Conservation (phyloP, 2,113 vertebrate genomes). For the Pontoporia blainvillei region DNA sequence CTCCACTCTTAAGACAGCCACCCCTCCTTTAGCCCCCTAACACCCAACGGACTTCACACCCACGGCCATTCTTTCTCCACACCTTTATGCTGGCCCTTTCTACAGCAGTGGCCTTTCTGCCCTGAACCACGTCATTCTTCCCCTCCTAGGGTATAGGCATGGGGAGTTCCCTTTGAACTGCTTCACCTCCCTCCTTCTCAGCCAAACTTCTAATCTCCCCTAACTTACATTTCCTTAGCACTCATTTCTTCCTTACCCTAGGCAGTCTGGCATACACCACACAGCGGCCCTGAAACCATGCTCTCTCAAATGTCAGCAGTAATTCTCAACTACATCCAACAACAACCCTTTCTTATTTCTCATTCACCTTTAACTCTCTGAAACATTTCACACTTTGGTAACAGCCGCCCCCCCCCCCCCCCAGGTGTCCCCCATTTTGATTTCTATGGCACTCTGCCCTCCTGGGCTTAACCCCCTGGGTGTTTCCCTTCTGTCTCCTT, state of each 20-base stretch:
- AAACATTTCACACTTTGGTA: neutral
- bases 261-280: neutral
- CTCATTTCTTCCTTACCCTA: neutral
- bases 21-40: neutral
- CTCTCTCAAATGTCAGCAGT: neutral
- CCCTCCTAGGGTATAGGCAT: neutral
- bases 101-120: neutral
- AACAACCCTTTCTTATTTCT: neutral
- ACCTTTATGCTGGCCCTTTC: neutral
- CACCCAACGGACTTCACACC: accelerated
- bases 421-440: neutral
- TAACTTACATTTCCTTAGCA: neutral
- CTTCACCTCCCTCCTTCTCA: neutral
- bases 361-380: neutral
- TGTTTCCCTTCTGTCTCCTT: neutral
- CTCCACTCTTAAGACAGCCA: neutral
- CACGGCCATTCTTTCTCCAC: neutral
- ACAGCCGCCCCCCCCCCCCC: neutral
- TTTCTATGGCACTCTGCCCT: neutral
- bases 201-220: neutral
- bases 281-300: neutral
- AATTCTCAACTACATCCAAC: neutral
- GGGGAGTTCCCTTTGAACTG: neutral
- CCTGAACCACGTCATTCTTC: neutral
- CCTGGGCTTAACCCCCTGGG: neutral